Evolutionary conservation across 2,888 invertebrate genomes (phyloP), one percentile per base, ranked within the genome.

Genomic region (Deladenus siricidicola): DNA sequence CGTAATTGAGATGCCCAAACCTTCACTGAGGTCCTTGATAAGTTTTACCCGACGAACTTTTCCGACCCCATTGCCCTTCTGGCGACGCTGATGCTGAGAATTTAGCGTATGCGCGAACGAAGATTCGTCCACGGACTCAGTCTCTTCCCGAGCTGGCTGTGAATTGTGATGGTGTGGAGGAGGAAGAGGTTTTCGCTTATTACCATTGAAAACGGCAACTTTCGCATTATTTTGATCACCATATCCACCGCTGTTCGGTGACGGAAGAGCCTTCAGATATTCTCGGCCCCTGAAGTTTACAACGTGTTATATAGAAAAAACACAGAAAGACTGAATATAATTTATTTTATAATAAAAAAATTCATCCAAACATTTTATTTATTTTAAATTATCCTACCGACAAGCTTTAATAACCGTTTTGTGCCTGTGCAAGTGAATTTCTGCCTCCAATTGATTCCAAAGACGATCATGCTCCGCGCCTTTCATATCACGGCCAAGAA

Each of bases 401-500:
- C 84, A 85, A 1, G 84, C 84, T 26, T 83, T 72, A 63, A 84
- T 84, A 8, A 89, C 67, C 8, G 65, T 70, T 30, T 70, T 66
- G 45, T 66, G 66, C 10, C 67, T 42, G 52, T 89, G 89, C 56
- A 89, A 83, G 65, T 89, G 85, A 72, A 89, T 89, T 82, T 89
- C 89, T 0, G 89, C 87, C 79, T 89, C 89, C 71, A 89, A 83
- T 83, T 89, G 86, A 66, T 88, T 83, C 87, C 87, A 87, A 4
- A 89, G 81, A 50, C 87, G 86, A 78, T 89, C 88, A 71, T 89
- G 84, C 44, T 89, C 85, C 67, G 87, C 86, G 1, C 87, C 86
- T 45, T 87, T 84, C 87, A 89, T 87, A 78, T 89, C 88, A 30
- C 87, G 82, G 14, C 86, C 88, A 66, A 90, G 82, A 55, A 89